phyloP scores from a whole-genome alignment of 2,113 vertebrate species.

The Eonycteris spelaea region DNA sequence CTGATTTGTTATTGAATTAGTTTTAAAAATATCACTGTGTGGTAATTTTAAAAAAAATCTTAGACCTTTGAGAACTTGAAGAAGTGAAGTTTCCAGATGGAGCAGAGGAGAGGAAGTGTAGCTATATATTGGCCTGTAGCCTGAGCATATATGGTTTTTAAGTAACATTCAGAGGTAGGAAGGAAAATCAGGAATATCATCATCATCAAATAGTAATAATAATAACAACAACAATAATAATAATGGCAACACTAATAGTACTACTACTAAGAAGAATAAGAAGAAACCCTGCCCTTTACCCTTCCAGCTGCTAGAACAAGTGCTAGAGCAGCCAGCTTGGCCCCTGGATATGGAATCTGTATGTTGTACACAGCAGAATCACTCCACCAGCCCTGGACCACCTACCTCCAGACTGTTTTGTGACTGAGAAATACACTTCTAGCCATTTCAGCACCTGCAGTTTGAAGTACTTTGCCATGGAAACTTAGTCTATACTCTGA shows the following conservation, averaged over 20 bases:
- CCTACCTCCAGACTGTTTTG: background rate
- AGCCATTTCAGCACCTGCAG: background rate
- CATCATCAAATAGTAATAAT: background rate
- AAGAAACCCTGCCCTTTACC: background rate
- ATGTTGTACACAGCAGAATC: background rate
- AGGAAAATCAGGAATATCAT: background rate
- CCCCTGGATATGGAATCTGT: background rate
- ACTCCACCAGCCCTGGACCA: background rate
- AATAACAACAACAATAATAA: background rate
- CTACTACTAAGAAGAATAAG: background rate
- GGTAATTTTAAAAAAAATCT: background rate
- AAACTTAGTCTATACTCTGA: background rate
- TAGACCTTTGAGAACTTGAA: constrained; percentile 28
- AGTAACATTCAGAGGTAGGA: background rate
- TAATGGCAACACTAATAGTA: background rate
- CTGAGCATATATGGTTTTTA: background rate
- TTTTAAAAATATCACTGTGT: background rate
- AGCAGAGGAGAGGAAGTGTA: background rate
- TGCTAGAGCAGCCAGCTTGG: background rate
- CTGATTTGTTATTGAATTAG: background rate
- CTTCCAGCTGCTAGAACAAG: background rate
- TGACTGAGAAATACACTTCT: background rate
- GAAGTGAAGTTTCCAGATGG: background rate
- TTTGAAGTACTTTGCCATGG: background rate
- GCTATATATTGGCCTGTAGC: background rate